Evolutionary conservation across 2,797 vertebrate genomes (phyloP).

Genomic region (Ctenochaetus hawaiiensis): DNA sequence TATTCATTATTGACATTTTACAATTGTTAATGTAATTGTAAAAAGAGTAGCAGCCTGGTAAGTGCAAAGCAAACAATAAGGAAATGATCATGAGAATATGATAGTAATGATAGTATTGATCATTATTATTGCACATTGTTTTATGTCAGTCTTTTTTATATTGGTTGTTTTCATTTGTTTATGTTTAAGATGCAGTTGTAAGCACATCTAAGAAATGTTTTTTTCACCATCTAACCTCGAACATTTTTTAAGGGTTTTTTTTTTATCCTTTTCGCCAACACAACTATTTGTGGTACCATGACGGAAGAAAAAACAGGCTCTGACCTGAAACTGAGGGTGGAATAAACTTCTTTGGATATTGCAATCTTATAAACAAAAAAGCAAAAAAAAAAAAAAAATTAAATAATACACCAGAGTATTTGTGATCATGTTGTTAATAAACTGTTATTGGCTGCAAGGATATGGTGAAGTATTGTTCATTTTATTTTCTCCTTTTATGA

Average conservation of each 20-base stretch:
- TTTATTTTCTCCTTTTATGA: slow-evolving; percentile 84
- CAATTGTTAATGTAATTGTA: slow-evolving; percentile 70
- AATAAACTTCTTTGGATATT: slow-evolving; percentile 87
- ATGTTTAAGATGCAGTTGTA: slow-evolving; percentile 78
- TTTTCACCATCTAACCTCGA: slow-evolving; percentile 85
- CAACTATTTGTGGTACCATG: slow-evolving; percentile 82
- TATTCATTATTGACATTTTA: slow-evolving; percentile 81
- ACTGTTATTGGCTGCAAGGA: slow-evolving; percentile 93
- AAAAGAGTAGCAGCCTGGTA: slow-evolving; percentile 68
- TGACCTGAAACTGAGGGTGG: slow-evolving; percentile 81
- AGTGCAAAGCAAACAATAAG: slow-evolving; percentile 67
- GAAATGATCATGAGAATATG: slow-evolving; percentile 68
- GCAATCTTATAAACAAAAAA: slow-evolving; percentile 81
- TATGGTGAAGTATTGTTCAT: slow-evolving; percentile 83
- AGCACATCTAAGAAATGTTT: slow-evolving; percentile 81
- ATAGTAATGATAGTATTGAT: slow-evolving; percentile 76
- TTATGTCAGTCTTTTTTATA: slow-evolving; percentile 91
- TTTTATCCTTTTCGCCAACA: slow-evolving; percentile 85
- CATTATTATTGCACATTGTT: slow-evolving; percentile 89
- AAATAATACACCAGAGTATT: slow-evolving; percentile 89
- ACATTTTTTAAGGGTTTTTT: slow-evolving; percentile 67
- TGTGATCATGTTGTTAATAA: slow-evolving; percentile 97
- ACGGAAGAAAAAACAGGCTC: slow-evolving; percentile 71
- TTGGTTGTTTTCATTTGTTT: slow-evolving; percentile 86
- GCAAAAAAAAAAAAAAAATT: slow-evolving; percentile 55